Evolutionary conservation across 1,140 invertebrate genomes (phyloP).

Genomic region (Drosophila subpulchrella): DNA sequence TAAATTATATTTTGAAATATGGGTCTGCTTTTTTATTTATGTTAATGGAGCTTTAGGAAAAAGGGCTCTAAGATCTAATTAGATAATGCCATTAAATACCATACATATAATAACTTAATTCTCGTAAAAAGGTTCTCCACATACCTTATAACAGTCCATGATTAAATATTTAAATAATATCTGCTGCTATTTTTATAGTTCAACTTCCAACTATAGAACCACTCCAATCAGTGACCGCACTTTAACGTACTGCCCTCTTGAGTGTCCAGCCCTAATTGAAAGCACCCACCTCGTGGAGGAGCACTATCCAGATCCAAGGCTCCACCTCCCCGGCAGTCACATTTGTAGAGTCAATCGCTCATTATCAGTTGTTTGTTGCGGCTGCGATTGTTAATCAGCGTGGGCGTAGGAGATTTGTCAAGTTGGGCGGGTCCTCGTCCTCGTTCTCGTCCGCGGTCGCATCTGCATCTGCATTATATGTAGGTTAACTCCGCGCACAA

Average conservation of each 20-base stretch:
- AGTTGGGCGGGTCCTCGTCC: conserved; percentile 24
- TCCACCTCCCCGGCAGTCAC: conserved; percentile 17
- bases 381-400: conserved; percentile 73
- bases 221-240: conserved; percentile 69
- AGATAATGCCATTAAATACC: too few species aligned
- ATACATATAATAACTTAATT: too few species aligned
- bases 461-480: conserved; percentile 74
- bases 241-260: conserved; percentile 38
- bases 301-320: conserved; percentile 1
- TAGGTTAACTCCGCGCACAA: conserved; percentile 80
- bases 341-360: conserved; percentile 76
- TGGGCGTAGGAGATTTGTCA: conserved; percentile 79
- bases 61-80: too few species aligned
- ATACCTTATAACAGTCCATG: neutral
- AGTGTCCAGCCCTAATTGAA: conserved; percentile 69
- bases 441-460: neutral
- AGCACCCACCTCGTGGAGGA: conserved; percentile 40
- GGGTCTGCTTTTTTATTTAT: too few species aligned
- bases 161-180: neutral
- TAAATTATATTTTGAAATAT: conserved; percentile 4
- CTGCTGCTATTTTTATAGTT: neutral
- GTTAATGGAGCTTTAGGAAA: too few species aligned
- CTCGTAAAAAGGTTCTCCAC: too few species aligned
- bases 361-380: conserved; percentile 82
- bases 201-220: neutral